phyloP scores from a whole-genome alignment of 2,113 vertebrate genomes.

The Smithornis capensis region DNA sequence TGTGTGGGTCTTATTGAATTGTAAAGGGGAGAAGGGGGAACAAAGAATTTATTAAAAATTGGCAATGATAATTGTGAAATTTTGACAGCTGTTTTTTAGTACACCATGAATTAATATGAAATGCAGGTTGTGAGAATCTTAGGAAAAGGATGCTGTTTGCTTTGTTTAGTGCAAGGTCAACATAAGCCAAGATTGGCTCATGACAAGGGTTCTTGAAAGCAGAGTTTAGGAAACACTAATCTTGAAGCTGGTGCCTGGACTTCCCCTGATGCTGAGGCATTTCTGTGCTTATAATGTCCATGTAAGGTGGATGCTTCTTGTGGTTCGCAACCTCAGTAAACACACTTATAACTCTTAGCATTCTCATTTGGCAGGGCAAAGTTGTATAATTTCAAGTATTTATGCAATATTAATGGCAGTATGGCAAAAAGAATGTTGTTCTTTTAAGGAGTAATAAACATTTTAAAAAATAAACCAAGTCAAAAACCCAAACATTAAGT shows the following conservation, averaged over 20 bases:
- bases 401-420: neutral
- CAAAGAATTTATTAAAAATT: neutral
- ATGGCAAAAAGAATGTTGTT: neutral
- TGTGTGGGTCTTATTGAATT: neutral
- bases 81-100: neutral
- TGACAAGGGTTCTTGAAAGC: neutral
- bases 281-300: neutral
- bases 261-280: neutral
- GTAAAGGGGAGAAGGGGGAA: fast-evolving
- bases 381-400: neutral
- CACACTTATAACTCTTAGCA: neutral
- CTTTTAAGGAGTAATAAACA: neutral
- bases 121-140: neutral
- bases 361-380: neutral
- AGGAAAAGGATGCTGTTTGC: neutral
- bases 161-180: neutral
- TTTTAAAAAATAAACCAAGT: neutral
- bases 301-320: neutral
- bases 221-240: neutral
- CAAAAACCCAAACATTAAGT: neutral
- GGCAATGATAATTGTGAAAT: neutral
- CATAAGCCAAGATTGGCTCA: neutral
- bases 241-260: neutral
- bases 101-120: neutral
- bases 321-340: neutral